phyloP scores from a whole-genome alignment of 2,888 invertebrate genomes.

The Biston stratarius region DNA sequence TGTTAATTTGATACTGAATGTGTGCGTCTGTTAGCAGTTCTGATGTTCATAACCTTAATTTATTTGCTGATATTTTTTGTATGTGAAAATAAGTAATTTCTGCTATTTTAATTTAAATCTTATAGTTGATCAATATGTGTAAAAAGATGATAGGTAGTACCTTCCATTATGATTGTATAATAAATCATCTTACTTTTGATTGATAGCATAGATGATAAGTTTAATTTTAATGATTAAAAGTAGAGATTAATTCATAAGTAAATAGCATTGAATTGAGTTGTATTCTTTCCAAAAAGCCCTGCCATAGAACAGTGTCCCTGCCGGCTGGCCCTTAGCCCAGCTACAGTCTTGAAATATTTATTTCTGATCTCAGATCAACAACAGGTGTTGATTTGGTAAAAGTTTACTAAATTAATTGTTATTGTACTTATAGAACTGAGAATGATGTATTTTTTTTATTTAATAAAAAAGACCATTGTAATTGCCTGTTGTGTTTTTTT shows the following conservation, averaged over 20 bases:
- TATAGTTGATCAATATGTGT: constrained; percentile 62
- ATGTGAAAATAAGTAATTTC: constrained; percentile 56
- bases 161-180: constrained; percentile 78
- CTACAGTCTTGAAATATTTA: constrained; percentile 55
- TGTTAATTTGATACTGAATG: constrained; percentile 49
- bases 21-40: constrained; percentile 46
- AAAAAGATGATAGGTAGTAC: constrained; percentile 69
- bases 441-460: constrained; percentile 84
- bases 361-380: constrained; percentile 82
- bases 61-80: constrained; percentile 55
- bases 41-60: constrained; percentile 51
- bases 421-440: constrained; percentile 85
- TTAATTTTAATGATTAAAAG: constrained; percentile 62
- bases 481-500: constrained; percentile 49
- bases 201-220: constrained; percentile 71
- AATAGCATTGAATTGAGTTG: constrained; percentile 57
- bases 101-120: constrained; percentile 63
- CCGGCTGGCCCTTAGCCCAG: constrained; percentile 7
- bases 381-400: constrained; percentile 81
- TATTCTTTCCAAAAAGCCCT: constrained; percentile 45
- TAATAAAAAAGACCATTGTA: constrained; percentile 82
- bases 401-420: constrained; percentile 83
- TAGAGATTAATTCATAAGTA: constrained; percentile 71
- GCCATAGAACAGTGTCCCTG: constrained; percentile 42
- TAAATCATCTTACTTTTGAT: constrained; percentile 71